Evolutionary conservation across 2,888 invertebrate genomes (phyloP).

Genomic region (Ganaspis brasiliensis): DNA sequence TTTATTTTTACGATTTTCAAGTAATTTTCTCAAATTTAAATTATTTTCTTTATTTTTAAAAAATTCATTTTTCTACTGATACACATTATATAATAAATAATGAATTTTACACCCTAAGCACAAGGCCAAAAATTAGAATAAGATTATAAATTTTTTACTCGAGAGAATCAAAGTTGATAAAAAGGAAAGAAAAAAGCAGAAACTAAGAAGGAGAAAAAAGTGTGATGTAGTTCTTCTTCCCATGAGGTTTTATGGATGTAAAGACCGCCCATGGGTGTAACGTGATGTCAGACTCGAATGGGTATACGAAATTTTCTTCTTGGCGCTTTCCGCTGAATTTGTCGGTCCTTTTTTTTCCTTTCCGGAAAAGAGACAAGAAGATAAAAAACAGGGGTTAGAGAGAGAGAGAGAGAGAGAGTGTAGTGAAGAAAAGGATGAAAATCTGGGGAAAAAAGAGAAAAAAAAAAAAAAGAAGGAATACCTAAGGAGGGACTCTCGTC

Average conservation of each 20-base stretch:
- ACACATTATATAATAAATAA: too few relatives aligned
- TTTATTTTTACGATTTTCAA: too few relatives aligned
- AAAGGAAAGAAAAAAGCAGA: not conserved
- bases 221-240: constrained; percentile 25
- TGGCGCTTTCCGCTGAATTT: constrained; percentile 20
- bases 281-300: constrained; percentile 39
- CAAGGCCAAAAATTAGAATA: too few relatives aligned
- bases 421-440: constrained; percentile 4
- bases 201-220: not conserved
- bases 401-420: not conserved
- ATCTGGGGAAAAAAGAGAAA: constrained; percentile 11
- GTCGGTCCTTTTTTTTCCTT: constrained; percentile 24
- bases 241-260: constrained; percentile 39
- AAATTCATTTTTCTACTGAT: too few relatives aligned
- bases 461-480: constrained; percentile 48
- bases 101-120: too few relatives aligned
- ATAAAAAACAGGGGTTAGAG: not conserved
- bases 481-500: constrained; percentile 90
- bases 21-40: too few relatives aligned
- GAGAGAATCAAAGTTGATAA: too few relatives aligned
- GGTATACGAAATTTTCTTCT: constrained; percentile 22
- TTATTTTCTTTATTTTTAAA: too few relatives aligned
- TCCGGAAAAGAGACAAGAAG: constrained; percentile 6
- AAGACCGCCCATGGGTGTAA: constrained; percentile 38
- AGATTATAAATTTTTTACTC: too few relatives aligned